These are phyloP conservation scores for Platyrinchus mystaceus DNA, from an alignment of 2,797 vertebrate genomes.

Conservation along the genomic window DNA sequence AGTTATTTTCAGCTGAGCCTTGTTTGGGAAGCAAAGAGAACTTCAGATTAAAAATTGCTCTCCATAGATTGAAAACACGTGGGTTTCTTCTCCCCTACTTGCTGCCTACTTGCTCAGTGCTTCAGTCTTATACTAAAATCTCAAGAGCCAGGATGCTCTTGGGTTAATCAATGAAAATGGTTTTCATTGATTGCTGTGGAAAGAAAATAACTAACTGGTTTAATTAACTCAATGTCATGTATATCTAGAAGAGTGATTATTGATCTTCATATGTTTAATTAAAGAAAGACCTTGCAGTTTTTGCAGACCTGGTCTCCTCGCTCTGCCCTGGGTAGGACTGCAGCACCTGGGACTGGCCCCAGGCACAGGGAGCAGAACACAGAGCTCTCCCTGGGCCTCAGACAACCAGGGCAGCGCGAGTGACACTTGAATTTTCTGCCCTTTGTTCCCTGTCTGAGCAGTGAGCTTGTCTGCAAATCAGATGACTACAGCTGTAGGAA, in stretches of 20 bases:
- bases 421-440: neutral
- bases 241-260: neutral
- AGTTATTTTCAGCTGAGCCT: constrained; percentile 2
- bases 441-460: neutral
- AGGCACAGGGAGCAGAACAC: neutral
- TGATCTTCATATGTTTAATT: constrained; percentile 31
- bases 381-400: neutral
- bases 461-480: neutral
- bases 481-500: neutral
- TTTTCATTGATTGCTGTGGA: constrained; percentile 13
- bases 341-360: neutral
- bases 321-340: neutral
- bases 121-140: neutral
- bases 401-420: neutral
- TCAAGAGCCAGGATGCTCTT: neutral
- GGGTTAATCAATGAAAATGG: constrained; percentile 5
- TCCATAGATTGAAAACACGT: neutral
- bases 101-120: neutral
- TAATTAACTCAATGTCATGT: neutral
- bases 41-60: neutral
- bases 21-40: neutral
- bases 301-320: neutral
- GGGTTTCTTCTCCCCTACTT: neutral
- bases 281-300: neutral
- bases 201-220: constrained; percentile 9